Base-by-base conservation (phyloP, 2,797 vertebrate species). In the Sebastolobus altivelis region DNA sequence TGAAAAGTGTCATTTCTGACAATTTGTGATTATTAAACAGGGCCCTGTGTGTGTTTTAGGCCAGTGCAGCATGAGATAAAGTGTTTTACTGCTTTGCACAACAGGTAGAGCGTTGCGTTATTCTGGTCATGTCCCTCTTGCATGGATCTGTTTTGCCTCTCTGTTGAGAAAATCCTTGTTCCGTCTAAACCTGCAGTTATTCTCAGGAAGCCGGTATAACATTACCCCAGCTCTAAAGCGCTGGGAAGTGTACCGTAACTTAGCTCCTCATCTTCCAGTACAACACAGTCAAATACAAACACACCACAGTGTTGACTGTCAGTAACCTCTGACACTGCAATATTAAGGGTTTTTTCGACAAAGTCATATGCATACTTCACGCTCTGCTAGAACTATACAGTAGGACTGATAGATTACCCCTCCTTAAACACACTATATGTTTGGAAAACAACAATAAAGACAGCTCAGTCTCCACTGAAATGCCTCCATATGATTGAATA, bases 261-360 rank as follows among this genome's bases (percentile, higher is more conserved):
- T 13, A 37, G 60, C 74, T 73, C 69, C 65, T 82, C 75, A 38
- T 85, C 67, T 65, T 90, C 73, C 71, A 71, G 55, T 59, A 78
- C 70, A 74, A 69, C 56, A 72, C n/a, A 81, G 80, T 78, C 81
- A 68, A 82, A 87, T 55, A 83, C 79, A 93, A 89, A 87, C 81
- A 80, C 73, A 58, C 29, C 31, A 59, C 78, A 62, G 27, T 71
- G 78, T 54, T 81, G 70, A 75, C 61, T 77, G 66, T 37, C 65
- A 66, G 63, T 33, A n/a, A 65, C n/a, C 25, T 77, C 27, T 31
- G 60, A 79, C 76, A 75, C 35, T 75, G 43, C 10, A 61, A 27
- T 52, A 65, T 8, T 49, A 8, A 16, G 14, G 13, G 14, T 56
- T 75, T 75, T 65, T 67, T 65, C 25, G 25, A 25, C 29, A 59